These are phyloP conservation scores for Ophonus ardosiacus DNA, from an alignment of 2,888 invertebrate genomes.

Conservation along the genomic window DNA sequence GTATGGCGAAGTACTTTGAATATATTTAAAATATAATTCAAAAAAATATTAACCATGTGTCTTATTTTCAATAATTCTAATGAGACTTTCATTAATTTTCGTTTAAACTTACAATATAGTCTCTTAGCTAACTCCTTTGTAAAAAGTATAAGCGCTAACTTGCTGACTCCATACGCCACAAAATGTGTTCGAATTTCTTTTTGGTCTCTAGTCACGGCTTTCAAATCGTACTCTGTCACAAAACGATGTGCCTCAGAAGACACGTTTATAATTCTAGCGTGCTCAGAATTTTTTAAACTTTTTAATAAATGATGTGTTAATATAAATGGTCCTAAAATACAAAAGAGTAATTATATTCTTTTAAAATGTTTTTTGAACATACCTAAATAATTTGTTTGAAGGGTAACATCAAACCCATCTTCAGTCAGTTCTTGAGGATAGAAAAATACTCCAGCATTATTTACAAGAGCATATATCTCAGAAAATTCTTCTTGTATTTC, in stretches of 20 bases:
- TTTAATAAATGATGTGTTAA: slow-evolving; percentile 76
- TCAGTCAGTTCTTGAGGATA: slow-evolving; percentile 76
- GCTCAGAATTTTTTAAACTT: slow-evolving; percentile 73
- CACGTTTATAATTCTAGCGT: slow-evolving; percentile 76
- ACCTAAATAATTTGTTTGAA: slow-evolving; percentile 79
- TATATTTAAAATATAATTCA: too few species aligned
- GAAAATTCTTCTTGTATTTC: slow-evolving; percentile 71
- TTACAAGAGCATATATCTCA: slow-evolving; percentile 75
- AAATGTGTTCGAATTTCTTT: slow-evolving; percentile 72
- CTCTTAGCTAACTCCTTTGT: slow-evolving; percentile 72
- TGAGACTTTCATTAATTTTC: too few species aligned
- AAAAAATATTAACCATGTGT: too few species aligned
- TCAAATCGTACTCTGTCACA: slow-evolving; percentile 72
- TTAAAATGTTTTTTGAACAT: slow-evolving; percentile 63
- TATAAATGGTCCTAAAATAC: slow-evolving; percentile 73
- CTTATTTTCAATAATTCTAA: too few species aligned
- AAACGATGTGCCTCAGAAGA: slow-evolving; percentile 74
- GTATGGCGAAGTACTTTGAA: too few species aligned
- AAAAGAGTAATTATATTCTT: background rate
- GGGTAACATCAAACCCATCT: slow-evolving; percentile 77
- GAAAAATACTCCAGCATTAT: slow-evolving; percentile 79
- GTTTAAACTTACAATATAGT: slow-evolving; percentile 70
- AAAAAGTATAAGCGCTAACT: slow-evolving; percentile 73
- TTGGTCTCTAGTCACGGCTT: slow-evolving; percentile 69
- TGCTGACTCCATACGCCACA: slow-evolving; percentile 73